Conservation (phyloP, 2,888 invertebrate genomes). For the Tyria jacobaeae region DNA sequence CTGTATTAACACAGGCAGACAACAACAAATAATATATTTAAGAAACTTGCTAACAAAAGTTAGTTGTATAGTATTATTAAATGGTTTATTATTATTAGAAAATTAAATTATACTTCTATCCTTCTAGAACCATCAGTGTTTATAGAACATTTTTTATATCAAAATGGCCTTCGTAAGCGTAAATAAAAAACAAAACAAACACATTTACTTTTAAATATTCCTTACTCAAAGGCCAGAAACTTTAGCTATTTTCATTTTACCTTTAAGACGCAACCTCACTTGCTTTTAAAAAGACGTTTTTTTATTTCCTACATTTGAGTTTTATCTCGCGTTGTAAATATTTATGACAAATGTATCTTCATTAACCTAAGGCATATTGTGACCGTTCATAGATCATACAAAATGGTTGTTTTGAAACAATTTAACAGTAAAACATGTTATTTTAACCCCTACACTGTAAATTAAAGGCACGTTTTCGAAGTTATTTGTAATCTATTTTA, state of each 20-base stretch:
- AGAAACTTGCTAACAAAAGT: too few relatives aligned
- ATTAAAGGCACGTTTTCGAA: constrained; percentile 43
- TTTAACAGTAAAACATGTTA: constrained; percentile 30
- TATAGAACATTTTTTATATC: too few relatives aligned
- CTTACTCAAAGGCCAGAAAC: too few relatives aligned
- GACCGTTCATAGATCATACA: constrained; percentile 44
- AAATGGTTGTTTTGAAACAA: constrained; percentile 35
- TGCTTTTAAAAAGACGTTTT: constrained; percentile 1
- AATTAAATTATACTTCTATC: too few relatives aligned
- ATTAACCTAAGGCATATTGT: constrained; percentile 31
- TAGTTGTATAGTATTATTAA: too few relatives aligned
- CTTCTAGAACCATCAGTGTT: too few relatives aligned
- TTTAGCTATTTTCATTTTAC: not conserved
- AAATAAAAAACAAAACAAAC: too few relatives aligned
- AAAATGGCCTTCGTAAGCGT: too few relatives aligned
- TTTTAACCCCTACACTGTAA: constrained; percentile 39
- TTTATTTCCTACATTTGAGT: not conserved
- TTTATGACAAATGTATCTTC: constrained; percentile 29
- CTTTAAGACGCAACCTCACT: not conserved
- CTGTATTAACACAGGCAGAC: too few relatives aligned
- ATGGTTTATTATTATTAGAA: too few relatives aligned
- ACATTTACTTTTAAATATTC: too few relatives aligned
- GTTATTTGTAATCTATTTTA: constrained; percentile 46
- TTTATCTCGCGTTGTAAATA: constrained; percentile 4
- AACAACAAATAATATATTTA: too few relatives aligned